Conservation (phyloP, 1,140 invertebrate species). For the Philotrypesis tridentata region DNA sequence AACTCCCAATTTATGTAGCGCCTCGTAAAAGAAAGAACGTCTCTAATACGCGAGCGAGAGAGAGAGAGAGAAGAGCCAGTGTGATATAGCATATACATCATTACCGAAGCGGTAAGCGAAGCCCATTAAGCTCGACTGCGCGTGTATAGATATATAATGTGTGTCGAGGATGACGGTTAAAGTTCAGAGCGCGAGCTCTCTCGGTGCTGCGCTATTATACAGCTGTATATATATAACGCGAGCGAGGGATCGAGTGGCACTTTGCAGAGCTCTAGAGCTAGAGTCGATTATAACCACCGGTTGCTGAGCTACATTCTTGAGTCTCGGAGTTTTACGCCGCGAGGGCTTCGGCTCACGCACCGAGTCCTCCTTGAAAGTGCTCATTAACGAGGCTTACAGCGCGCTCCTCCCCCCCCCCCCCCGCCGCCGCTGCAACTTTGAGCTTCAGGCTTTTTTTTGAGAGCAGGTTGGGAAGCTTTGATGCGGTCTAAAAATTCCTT, state of each 20-base stretch:
- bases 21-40: no score
- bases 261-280: neutral
- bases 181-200: neutral
- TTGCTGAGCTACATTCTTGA: neutral
- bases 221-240: no score
- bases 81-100: no score
- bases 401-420: no score
- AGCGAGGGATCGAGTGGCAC: conserved; percentile 1
- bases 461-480: neutral
- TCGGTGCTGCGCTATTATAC: neutral
- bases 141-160: neutral
- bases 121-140: neutral
- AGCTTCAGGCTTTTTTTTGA: neutral
- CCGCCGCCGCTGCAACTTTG: neutral
- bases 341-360: conserved; percentile 2
- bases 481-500: neutral
- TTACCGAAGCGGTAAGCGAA: neutral
- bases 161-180: neutral
- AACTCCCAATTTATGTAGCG: no score
- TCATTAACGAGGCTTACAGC: conserved; percentile 4
- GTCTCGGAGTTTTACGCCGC: neutral
- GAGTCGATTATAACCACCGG: conserved; percentile 30
- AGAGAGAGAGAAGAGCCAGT: no score
- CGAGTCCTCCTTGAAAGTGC: conserved; percentile 6
- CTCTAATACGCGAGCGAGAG: no score